phyloP scores from a whole-genome alignment of 1,140 invertebrate genomes.

The Cotesia glomerata region DNA sequence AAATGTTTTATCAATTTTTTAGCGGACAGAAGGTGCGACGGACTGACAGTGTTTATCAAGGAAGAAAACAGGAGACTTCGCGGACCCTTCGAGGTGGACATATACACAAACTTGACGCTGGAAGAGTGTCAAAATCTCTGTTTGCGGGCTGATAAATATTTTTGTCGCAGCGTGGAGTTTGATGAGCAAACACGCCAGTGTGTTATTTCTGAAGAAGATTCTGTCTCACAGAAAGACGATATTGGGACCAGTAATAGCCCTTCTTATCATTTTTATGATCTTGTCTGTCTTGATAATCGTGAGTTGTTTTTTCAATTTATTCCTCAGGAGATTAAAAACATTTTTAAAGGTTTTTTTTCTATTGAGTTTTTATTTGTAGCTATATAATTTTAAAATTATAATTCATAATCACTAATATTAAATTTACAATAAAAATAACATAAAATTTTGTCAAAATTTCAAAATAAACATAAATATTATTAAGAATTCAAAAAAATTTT shows the following conservation, averaged over 20 bases:
- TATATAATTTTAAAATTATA: too few relatives aligned
- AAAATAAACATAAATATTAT: too few relatives aligned
- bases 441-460: too few relatives aligned
- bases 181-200: constrained; percentile 85
- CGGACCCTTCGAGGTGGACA: constrained; percentile 85
- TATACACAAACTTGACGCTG: constrained; percentile 82
- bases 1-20: too few relatives aligned
- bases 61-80: constrained; percentile 87
- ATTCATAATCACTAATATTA: too few relatives aligned
- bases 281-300: constrained; percentile 86
- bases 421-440: too few relatives aligned
- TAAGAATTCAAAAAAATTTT: too few relatives aligned
- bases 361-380: too few relatives aligned
- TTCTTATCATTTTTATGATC: constrained; percentile 83
- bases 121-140: constrained; percentile 85
- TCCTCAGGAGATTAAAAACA: not conserved
- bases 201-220: constrained; percentile 87
- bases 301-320: constrained; percentile 60
- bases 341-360: too few relatives aligned
- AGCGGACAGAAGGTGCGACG: constrained; percentile 86
- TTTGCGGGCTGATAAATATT: constrained; percentile 81
- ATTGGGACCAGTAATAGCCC: constrained; percentile 80
- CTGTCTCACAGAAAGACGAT: constrained; percentile 83
- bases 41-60: constrained; percentile 84
- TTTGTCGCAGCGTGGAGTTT: constrained; percentile 88